These are phyloP conservation scores for Holocentrus rufus DNA, from an alignment of 2,797 vertebrate genomes.

Conservation along the genomic window DNA sequence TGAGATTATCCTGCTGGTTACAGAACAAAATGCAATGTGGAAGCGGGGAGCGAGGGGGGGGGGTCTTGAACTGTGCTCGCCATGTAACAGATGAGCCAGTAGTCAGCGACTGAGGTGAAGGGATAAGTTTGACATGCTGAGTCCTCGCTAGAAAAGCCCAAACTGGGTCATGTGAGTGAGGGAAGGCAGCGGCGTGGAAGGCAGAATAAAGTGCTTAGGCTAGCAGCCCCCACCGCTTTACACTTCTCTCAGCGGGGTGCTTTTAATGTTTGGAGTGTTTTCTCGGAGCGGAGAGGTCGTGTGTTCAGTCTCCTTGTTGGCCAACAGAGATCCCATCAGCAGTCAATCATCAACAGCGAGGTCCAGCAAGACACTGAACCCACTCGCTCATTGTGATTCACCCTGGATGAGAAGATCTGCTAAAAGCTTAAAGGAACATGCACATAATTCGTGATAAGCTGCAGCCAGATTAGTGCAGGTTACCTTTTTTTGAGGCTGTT, in stretches of 20 bases:
- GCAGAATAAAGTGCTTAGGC: too few relatives aligned
- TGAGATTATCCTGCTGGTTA: slow-evolving; percentile 52
- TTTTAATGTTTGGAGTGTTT: slow-evolving; percentile 14
- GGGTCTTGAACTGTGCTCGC: background rate
- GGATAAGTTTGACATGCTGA: slow-evolving; percentile 6
- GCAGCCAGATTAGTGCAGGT: too few relatives aligned
- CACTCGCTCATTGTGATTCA: slow-evolving; percentile 44
- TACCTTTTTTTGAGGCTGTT: too few relatives aligned
- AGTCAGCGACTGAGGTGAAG: background rate
- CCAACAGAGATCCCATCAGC: background rate
- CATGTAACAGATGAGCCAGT: slow-evolving; percentile 9
- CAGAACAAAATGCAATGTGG: slow-evolving; percentile 11
- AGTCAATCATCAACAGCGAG: slow-evolving; percentile 24
- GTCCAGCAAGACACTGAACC: slow-evolving; percentile 5
- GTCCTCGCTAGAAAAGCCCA: slow-evolving; percentile 3
- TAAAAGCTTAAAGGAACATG: slow-evolving; percentile 30
- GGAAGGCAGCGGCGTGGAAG: too few relatives aligned
- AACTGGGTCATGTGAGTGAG: slow-evolving; percentile 20
- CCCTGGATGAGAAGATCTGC: slow-evolving; percentile 37
- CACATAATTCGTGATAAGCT: too few relatives aligned
- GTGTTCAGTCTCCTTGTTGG: slow-evolving; percentile 38
- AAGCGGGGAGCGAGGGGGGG: background rate
- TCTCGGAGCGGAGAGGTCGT: slow-evolving; percentile 18
- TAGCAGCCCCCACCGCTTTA: slow-evolving; percentile 8
- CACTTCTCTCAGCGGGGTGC: slow-evolving; percentile 38